These are phyloP conservation scores for Salminus brasiliensis DNA, from an alignment of 2,113 vertebrate genomes.

Conservation along the genomic window DNA sequence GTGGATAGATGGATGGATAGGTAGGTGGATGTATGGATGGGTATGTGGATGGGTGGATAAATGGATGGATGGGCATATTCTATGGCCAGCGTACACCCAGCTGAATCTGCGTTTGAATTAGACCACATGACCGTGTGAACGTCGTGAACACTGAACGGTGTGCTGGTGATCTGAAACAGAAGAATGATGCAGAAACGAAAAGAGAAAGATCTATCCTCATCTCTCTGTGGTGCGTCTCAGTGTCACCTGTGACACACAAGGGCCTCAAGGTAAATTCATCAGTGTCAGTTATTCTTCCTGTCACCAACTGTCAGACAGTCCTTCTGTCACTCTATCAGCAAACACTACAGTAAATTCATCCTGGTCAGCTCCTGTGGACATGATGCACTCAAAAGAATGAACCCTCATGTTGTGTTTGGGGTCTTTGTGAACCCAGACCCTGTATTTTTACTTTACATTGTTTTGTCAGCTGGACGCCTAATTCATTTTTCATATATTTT, in stretches of 20 bases:
- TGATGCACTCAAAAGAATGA: no score
- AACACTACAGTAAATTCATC: slow-evolving; percentile 56
- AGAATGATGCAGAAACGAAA: slow-evolving; percentile 31
- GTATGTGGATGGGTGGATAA: no score
- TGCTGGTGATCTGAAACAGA: slow-evolving; percentile 23
- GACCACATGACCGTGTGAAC: background rate
- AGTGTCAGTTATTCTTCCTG: slow-evolving; percentile 61
- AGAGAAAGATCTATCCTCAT: slow-evolving; percentile 51
- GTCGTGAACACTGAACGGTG: background rate
- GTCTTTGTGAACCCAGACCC: no score
- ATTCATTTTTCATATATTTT: no score
- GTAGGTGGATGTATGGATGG: no score
- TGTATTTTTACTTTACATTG: no score
- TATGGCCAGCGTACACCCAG: no score
- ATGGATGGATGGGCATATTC: no score
- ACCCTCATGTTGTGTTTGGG: background rate
- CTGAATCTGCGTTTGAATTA: background rate
- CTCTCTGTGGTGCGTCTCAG: slow-evolving; percentile 31
- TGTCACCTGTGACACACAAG: slow-evolving; percentile 64
- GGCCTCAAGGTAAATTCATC: slow-evolving; percentile 73
- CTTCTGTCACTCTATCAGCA: slow-evolving; percentile 66
- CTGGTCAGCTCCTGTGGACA: slow-evolving; percentile 52
- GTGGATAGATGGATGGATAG: no score
- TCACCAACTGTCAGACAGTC: slow-evolving; percentile 63
- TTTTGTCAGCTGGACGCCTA: no score